Base-by-base conservation (phyloP, 2,113 vertebrate genomes). In the Hirundichthys speculiger region DNA sequence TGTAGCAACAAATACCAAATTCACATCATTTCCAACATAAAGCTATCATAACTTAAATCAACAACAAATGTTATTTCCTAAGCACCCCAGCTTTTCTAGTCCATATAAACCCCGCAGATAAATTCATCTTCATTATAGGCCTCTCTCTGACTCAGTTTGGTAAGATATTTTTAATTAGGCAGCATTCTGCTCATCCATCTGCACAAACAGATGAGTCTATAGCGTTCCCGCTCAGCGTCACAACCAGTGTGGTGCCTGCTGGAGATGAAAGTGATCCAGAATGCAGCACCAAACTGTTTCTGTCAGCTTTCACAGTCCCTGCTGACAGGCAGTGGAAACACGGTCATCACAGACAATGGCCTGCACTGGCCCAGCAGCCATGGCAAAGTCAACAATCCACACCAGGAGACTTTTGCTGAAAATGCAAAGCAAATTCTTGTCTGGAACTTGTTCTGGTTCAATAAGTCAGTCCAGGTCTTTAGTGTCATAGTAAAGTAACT, bases 291-390 rank as follows among this genome's bases (percentile, higher is more conserved):
- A 77, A 76, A 74, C 60, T 69, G 48, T 55, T 60, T 77, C 61
- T 68, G 54, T 65, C 64, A 54, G 77, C 60, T 80, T 87, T 74
- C 82, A 85, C 77, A 76, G 63, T 18, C 63, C 49, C 63, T 72
- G 72, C 85, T 82, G 79, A 87, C 73, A 63, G 59, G 38, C 77
- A 69, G 71, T 69, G 54, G 82, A 87, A 89, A 84, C 75, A 77
- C 64, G 73, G 70, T 77, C 78, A 73, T 69, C 79, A 46, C 68
- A 78, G 88, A 91, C 83, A 85, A 80, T 73, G 62, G 77, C 73
- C 62, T 68, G 71, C 71, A 67, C 54, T 42, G 24, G 70, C 65
- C 41, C 55, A 76, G 30, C 57, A 71, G 56, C 66, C 39, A 54
- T 18, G 60, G 63, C 73, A 89, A 84, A 87, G 77, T 87, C 84